Conservation (phyloP, 2,797 vertebrate genomes). For the Pangasius macronema region DNA sequence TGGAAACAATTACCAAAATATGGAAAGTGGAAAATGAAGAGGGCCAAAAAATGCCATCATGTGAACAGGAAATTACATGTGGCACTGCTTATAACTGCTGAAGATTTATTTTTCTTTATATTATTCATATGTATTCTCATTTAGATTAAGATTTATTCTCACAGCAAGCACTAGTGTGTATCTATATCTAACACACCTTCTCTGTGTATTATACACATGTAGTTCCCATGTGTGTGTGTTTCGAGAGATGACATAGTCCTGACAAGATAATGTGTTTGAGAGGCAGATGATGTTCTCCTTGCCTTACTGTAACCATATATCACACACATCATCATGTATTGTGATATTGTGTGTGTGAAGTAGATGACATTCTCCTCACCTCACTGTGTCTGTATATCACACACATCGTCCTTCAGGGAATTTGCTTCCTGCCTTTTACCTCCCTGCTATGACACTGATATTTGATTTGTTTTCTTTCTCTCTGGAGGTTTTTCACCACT, state of each 20-base stretch:
- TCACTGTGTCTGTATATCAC: constrained; percentile 13
- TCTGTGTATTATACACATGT: background rate
- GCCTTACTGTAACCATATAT: background rate
- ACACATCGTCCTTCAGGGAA: constrained; percentile 34
- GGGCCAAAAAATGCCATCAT: background rate
- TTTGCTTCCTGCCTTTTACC: constrained; percentile 14
- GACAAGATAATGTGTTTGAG: background rate
- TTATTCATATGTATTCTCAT: background rate
- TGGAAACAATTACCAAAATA: background rate
- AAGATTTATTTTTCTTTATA: background rate
- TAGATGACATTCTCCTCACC: constrained; percentile 15
- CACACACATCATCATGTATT: constrained; percentile 8
- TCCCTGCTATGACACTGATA: constrained; percentile 15
- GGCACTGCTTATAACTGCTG: background rate
- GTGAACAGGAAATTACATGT: background rate
- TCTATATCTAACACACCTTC: background rate
- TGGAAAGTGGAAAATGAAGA: background rate
- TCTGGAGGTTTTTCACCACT: constrained; percentile 27
- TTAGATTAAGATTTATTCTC: background rate
- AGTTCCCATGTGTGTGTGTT: background rate
- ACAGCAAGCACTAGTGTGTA: background rate
- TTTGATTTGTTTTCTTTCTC: constrained; percentile 47
- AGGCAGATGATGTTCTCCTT: background rate
- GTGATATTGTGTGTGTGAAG: background rate
- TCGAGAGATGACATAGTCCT: background rate